phyloP scores from a whole-genome alignment of 2,888 invertebrate species.

The Stictocephala bisonia region DNA sequence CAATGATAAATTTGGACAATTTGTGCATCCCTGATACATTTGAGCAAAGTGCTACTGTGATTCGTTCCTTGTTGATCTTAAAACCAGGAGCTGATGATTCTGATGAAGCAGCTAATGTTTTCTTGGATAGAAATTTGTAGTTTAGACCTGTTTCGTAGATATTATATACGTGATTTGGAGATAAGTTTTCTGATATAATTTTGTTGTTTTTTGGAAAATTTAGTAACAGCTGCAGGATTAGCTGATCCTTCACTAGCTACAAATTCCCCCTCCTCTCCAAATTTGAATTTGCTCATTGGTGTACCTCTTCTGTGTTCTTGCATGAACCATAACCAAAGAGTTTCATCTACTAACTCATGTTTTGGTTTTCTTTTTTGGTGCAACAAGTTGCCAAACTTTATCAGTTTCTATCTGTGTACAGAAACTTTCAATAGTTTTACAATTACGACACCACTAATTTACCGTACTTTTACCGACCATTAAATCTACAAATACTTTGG shows the following conservation, averaged over 20 bases:
- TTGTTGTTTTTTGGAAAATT: neutral
- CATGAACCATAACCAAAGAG: slow-evolving; percentile 48
- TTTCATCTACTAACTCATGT: neutral
- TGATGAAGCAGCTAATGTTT: neutral
- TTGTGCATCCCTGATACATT: slow-evolving; percentile 34
- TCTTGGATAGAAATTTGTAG: neutral
- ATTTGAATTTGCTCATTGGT: too few species aligned
- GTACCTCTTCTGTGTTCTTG: slow-evolving; percentile 48
- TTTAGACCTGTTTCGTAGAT: neutral
- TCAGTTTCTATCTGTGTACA: neutral
- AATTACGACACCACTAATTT: neutral
- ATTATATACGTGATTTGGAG: slow-evolving; percentile 10
- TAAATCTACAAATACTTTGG: neutral
- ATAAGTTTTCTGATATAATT: neutral
- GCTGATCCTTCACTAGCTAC: slow-evolving; percentile 49
- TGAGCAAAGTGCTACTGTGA: slow-evolving; percentile 26
- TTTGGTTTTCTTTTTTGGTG: neutral
- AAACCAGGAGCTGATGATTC: neutral
- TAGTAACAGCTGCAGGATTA: slow-evolving; percentile 38
- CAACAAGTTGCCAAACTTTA: neutral
- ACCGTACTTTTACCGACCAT: neutral
- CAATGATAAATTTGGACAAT: slow-evolving; percentile 40
- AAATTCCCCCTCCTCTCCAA: slow-evolving; percentile 43
- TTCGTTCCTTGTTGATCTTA: neutral
- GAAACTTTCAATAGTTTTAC: neutral